Evolutionary conservation across 2,888 invertebrate genomes (phyloP), one percentile per base, ranked within the genome.

Genomic region (Drosophila subsilvestris): DNA sequence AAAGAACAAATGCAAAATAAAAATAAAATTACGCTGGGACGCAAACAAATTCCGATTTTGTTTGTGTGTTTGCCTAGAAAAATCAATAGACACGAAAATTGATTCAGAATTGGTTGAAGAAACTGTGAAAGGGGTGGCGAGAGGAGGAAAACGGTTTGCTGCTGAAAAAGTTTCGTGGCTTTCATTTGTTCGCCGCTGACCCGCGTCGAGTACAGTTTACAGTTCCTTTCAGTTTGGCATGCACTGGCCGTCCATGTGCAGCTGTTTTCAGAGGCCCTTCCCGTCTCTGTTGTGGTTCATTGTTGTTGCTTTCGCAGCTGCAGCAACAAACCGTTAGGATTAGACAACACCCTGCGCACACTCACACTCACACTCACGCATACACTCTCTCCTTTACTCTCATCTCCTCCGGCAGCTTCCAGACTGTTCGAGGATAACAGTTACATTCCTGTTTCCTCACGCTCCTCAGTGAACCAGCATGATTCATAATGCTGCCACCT

Each of bases 241-340:
- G 53, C 58, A 44, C 48, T 69, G 70, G 7, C 49, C 51, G 48
- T 42, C 53, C 57, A 56, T 65, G 66, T 83, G 88, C 82, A 82
- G 89, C 82, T 82, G 82, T 88, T 82, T 82, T 86, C 57, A 65
- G 6, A 72, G 73, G 68, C 67, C 50, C 59, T 22, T 4, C 22
- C 59, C 77, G 63, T 72, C 20, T 66, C 48, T 82, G 66, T 77
- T 78, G 61, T 68, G 54, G 58, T 69, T 75, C 58, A 63, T 76
- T 72, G 65, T 79, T 79, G 76, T 76, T 79, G 76, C 80, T 55
- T 37, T 71, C 81, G 86, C 82, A 88, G 86, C 82, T 83, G 81
- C 83, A 72, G 45, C 32, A 51, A 17, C 9, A 37, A 25, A 22
- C n/a, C 22, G n/a, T 65, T 29, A 50, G 50, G 47, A 63, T 67